A percentile compares a stretch with the other conserved stretches of the same genome.
Evolutionary conservation across 2,113 vertebrate species (phyloP).

Genomic region (Ptilonorhynchus violaceus): DNA sequence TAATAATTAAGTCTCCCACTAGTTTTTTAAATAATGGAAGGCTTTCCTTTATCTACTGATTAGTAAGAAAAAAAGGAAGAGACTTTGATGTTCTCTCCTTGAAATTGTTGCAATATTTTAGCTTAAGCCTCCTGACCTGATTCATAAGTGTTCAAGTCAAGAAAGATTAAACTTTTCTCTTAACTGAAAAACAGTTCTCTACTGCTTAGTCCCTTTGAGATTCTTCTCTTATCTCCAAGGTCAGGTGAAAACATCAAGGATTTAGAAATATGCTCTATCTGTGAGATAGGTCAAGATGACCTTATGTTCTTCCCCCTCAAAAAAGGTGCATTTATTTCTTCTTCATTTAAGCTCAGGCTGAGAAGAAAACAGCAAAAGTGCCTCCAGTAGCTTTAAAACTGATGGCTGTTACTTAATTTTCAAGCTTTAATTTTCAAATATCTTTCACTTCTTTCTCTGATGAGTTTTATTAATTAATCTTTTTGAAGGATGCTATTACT

Average conservation of each 20-base stretch:
- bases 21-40: background rate
- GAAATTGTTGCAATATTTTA: slow-evolving; percentile 14
- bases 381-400: background rate
- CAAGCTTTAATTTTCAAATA: background rate
- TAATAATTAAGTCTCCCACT: background rate
- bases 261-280: background rate
- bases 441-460: background rate
- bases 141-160: background rate
- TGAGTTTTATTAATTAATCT: background rate
- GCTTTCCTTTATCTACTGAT: background rate
- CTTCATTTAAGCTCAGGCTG: background rate
- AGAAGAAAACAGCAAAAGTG: background rate
- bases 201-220: background rate
- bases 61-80: background rate
- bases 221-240: slow-evolving; percentile 43
- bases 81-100: background rate
- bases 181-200: background rate
- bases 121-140: background rate
- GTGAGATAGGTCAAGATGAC: background rate
- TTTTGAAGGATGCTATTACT: background rate
- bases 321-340: background rate
- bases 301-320: background rate
- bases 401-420: background rate
- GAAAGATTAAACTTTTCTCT: background rate
- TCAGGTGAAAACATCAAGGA: slow-evolving; percentile 10